Percentiles rank a stretch among this genome's conserved stretches.
phyloP scores from a whole-genome alignment of 2,113 vertebrate genomes.

The Microtus oregoni region DNA sequence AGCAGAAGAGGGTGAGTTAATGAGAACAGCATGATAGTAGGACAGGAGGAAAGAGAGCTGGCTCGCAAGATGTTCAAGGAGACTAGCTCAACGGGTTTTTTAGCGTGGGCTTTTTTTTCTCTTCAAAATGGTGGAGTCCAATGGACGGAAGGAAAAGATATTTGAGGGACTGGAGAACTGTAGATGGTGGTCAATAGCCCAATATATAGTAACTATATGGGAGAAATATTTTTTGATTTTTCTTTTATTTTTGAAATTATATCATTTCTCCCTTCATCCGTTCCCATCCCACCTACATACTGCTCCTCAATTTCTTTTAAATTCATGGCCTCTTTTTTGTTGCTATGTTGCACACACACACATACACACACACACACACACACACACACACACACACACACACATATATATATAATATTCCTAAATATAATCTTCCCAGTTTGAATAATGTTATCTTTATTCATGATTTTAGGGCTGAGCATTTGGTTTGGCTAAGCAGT shows the following conservation, averaged over 20 bases:
- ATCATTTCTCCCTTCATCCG: background rate
- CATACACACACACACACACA: no score
- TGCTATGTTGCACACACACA: background rate
- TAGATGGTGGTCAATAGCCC: background rate
- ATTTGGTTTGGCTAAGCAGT: no score
- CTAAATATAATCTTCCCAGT: background rate
- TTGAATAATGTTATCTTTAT: background rate
- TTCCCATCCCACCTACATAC: fast-evolving
- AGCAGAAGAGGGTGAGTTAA: background rate
- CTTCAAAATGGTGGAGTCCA: background rate
- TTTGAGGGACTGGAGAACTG: fast-evolving
- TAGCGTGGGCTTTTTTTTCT: background rate
- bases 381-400: no score
- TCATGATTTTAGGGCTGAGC: background rate
- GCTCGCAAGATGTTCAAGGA: background rate
- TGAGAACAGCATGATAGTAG: background rate
- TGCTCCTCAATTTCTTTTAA: background rate
- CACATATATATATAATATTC: background rate
- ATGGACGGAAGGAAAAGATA: background rate
- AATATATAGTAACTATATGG: background rate
- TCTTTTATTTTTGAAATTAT: background rate
- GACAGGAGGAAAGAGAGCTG: fast-evolving
- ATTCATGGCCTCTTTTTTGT: background rate
- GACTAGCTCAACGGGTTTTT: background rate
- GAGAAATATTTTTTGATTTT: background rate